phyloP scores from a whole-genome alignment of 2,888 invertebrate genomes.

The Cactoblastis cactorum region DNA sequence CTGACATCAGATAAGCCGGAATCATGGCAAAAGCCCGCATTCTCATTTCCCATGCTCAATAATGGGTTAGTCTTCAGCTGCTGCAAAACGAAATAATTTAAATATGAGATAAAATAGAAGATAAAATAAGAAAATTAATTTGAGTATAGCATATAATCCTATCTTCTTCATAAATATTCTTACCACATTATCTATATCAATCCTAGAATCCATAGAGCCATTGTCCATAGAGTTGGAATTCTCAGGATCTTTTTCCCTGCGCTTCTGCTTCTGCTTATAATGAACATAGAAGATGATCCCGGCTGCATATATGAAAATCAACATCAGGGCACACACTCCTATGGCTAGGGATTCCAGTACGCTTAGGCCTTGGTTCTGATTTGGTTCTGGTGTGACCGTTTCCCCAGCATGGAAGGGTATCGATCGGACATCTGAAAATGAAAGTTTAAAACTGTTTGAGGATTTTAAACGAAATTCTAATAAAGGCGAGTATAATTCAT shows the following conservation, averaged over 20 bases:
- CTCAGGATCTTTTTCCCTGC: slow-evolving; percentile 66
- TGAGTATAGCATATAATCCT: too few relatives aligned
- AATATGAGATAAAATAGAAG: too few relatives aligned
- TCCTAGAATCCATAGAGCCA: slow-evolving; percentile 58
- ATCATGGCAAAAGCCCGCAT: slow-evolving; percentile 53
- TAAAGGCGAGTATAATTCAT: too few relatives aligned
- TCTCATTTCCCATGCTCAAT: slow-evolving; percentile 52
- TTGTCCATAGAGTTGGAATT: slow-evolving; percentile 57
- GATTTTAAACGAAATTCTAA: neutral
- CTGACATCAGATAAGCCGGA: slow-evolving; percentile 63
- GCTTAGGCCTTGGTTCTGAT: slow-evolving; percentile 81
- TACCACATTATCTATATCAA: slow-evolving; percentile 71
- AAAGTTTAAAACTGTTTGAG: too few relatives aligned
- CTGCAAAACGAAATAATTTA: slow-evolving; percentile 36
- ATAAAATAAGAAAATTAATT: too few relatives aligned
- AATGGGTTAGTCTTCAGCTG: slow-evolving; percentile 68
- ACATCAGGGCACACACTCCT: slow-evolving; percentile 87
- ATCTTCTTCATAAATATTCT: too few relatives aligned
- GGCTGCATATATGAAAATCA: slow-evolving; percentile 90
- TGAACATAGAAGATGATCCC: slow-evolving; percentile 91
- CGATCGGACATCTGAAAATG: slow-evolving; percentile 84
- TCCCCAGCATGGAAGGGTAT: slow-evolving; percentile 86
- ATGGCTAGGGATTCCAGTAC: slow-evolving; percentile 90
- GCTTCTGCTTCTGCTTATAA: slow-evolving; percentile 83
- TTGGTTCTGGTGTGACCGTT: slow-evolving; percentile 68